phyloP scores from a whole-genome alignment of 2,888 invertebrate species.

The Eupithecia tripunctaria region DNA sequence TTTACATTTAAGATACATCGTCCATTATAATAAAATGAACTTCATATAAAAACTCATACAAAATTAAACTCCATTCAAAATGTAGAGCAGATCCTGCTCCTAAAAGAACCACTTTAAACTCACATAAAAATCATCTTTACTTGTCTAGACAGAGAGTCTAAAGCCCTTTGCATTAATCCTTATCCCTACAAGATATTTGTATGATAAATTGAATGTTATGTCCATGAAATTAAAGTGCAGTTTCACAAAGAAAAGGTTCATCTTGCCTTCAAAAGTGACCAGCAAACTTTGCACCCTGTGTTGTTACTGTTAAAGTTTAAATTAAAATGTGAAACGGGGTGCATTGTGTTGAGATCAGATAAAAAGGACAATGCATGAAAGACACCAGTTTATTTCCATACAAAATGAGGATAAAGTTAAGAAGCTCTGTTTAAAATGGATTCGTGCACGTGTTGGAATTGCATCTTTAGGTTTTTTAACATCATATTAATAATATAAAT shows the following conservation, averaged over 20 bases:
- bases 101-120: background rate
- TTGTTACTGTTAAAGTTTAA: conserved; percentile 24
- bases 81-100: conserved; percentile 54
- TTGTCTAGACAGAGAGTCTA: background rate
- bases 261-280: conserved; percentile 23
- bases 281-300: conserved; percentile 18
- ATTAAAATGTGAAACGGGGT: conserved; percentile 41
- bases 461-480: background rate
- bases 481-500: no score
- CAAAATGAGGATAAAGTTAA: conserved; percentile 34
- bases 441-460: conserved; percentile 24
- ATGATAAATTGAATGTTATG: conserved; percentile 31
- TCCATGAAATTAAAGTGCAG: conserved; percentile 26
- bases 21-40: conserved; percentile 43
- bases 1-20: conserved; percentile 18
- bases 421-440: conserved; percentile 25
- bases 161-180: conserved; percentile 21
- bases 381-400: conserved; percentile 34
- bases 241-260: conserved; percentile 30
- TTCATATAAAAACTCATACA: conserved; percentile 41
- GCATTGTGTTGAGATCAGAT: conserved; percentile 60
- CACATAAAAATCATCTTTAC: conserved; percentile 9
- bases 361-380: conserved; percentile 33
- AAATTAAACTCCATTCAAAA: conserved; percentile 61
- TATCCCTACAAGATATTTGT: conserved; percentile 18